These are phyloP conservation scores for Eospalax fontanierii DNA, from an alignment of 2,797 vertebrate species.

Conservation along the genomic window DNA sequence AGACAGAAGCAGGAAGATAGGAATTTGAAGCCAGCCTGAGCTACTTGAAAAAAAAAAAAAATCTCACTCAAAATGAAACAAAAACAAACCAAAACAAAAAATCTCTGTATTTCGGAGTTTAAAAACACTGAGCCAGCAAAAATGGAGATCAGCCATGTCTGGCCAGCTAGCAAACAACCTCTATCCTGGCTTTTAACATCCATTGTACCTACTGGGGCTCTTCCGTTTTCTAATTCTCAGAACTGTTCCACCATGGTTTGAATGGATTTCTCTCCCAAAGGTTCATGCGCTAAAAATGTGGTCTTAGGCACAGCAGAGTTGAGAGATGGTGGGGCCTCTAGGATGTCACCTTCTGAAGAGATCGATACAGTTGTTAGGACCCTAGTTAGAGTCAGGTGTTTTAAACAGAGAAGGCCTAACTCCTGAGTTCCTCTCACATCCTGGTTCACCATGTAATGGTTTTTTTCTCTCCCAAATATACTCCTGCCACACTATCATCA, in stretches of 20 bases:
- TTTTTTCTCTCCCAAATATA: too few species aligned
- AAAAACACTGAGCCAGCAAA: slow-evolving; percentile 2
- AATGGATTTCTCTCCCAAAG: not conserved
- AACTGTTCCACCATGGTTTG: not conserved
- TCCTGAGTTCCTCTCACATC: not conserved
- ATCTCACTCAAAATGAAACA: not conserved
- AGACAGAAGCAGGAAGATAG: not conserved
- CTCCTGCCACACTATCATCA: not conserved
- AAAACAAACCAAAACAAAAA: not conserved
- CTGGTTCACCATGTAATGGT: not conserved
- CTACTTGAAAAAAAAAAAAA: not conserved
- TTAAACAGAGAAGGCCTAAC: not conserved
- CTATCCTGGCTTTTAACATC: not conserved
- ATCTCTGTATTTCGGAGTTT: not conserved
- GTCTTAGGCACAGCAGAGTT: not conserved
- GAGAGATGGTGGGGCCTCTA: not conserved
- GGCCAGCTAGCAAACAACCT: not conserved
- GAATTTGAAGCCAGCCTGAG: not conserved
- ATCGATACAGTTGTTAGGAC: not conserved
- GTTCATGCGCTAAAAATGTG: too few species aligned
- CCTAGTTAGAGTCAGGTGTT: not conserved
- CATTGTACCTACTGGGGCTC: not conserved
- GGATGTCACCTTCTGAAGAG: not conserved
- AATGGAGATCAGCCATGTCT: not conserved
- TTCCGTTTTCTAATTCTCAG: not conserved